phyloP scores from a whole-genome alignment of 1,140 invertebrate species.

The Saxidomus purpurata region DNA sequence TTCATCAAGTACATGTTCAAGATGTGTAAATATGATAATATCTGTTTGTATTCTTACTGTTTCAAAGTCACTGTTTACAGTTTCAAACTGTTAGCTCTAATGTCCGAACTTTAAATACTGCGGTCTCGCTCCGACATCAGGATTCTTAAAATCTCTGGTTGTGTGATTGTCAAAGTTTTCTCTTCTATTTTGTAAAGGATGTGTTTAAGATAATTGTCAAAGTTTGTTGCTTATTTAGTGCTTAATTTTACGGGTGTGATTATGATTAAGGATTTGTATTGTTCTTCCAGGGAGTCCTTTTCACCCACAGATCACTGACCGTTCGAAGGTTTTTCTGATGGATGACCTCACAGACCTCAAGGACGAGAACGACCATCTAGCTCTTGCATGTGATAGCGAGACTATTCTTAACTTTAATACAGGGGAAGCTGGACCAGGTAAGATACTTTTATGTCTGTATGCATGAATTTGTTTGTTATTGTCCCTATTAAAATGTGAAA shows the following conservation, averaged over 20 bases:
- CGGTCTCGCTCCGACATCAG: not conserved
- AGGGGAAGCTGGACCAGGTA: constrained; percentile 90
- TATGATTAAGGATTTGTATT: not conserved
- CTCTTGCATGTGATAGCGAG: constrained; percentile 88
- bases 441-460: not conserved
- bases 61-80: not conserved
- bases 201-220: no score
- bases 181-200: no score
- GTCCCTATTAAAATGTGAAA: no score
- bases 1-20: not conserved
- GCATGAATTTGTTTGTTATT: no score
- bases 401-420: constrained; percentile 89
- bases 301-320: constrained; percentile 91
- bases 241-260: no score
- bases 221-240: no score
- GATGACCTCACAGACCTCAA: constrained; percentile 90
- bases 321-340: constrained; percentile 88
- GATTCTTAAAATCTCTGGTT: no score
- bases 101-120: no score
- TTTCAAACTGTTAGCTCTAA: not conserved
- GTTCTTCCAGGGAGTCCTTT: constrained; percentile 89
- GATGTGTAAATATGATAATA: constrained; percentile 6
- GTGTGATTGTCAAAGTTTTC: no score
- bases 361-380: constrained; percentile 91
- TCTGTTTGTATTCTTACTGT: not conserved